Percentiles rank a stretch among this genome's conserved stretches.
phyloP scores from a whole-genome alignment of 2,888 invertebrate species.

The Doris montereyensis region DNA sequence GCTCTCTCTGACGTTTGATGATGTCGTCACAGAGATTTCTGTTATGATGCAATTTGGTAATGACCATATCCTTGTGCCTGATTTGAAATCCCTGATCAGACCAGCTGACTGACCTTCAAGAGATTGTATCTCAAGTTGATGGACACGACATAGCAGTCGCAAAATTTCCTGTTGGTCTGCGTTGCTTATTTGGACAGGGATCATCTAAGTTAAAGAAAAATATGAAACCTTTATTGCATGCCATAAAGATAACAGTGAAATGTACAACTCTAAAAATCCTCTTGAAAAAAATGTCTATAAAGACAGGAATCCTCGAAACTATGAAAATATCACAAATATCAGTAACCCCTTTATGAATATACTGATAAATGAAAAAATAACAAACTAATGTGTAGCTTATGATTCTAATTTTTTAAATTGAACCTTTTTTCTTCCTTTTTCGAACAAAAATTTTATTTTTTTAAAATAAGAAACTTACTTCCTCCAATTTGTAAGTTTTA shows the following conservation, averaged over 20 bases:
- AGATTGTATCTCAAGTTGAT: slow-evolving; percentile 93
- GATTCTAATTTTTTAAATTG: too few relatives aligned
- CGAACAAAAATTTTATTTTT: too few relatives aligned
- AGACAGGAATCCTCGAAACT: neutral
- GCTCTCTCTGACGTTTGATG: slow-evolving; percentile 87
- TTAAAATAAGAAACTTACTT: too few relatives aligned
- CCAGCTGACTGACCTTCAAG: slow-evolving; percentile 88
- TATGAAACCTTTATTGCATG: too few relatives aligned
- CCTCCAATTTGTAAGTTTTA: slow-evolving; percentile 86
- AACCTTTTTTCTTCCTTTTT: too few relatives aligned
- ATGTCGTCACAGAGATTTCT: slow-evolving; percentile 91
- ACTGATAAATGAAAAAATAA: too few relatives aligned
- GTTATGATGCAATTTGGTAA: slow-evolving; percentile 87
- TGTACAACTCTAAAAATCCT: too few relatives aligned
- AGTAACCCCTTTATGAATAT: too few relatives aligned
- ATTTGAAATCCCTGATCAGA: slow-evolving; percentile 90
- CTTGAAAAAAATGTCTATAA: neutral
- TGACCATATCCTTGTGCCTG: slow-evolving; percentile 85
- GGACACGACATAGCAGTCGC: slow-evolving; percentile 89
- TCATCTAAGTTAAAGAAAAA: slow-evolving; percentile 77
- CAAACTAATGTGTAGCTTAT: too few relatives aligned
- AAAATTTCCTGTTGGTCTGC: slow-evolving; percentile 92
- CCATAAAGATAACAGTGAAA: too few relatives aligned
- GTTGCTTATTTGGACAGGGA: slow-evolving; percentile 87
- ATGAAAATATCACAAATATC: too few relatives aligned